Base-by-base conservation (phyloP, 2,113 vertebrate genomes). In the Rhegmatorhina hoffmannsi region DNA sequence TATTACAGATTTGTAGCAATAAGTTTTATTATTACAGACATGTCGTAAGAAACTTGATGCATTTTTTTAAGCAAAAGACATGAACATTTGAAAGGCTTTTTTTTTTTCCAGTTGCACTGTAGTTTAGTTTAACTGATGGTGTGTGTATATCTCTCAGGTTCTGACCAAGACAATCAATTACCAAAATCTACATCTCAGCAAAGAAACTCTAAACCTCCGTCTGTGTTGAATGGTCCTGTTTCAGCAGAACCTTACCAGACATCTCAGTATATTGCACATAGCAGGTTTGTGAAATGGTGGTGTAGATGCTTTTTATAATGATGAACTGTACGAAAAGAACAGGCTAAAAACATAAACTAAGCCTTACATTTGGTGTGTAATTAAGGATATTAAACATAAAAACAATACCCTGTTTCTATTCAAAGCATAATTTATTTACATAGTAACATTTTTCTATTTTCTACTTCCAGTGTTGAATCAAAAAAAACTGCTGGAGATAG, bases 211-310 rank as follows among this genome's bases (percentile, higher is more conserved):
- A 97, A 91, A 89, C n/a, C 44, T 85, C 92, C 46, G 5, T 43
- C 29, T 50, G 18, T 64, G 21, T 31, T 81, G 46, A 95, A 40
- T 15, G 55, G 74, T 87, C 98, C 98, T 89, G 95, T 97, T 58
- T 98, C 98, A 69, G 84, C 97, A 29, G 98, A 99, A 46, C 96
- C 98, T 44, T 98, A 98, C 95, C 98, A 97, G 78, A 97, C 97
- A 29, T 96, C 98, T 66, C 97, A 90, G 31, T 97, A 98, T 52
- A 77, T 97, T 33, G 96, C 98, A 67, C 95, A 94, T 38, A 96
- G 98, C 95, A 99, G 99, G 99, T 99, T 98, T 50, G 58, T 74
- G 40, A 80, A 83, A 70, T 31, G 2, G 5, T 58, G 8, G 19
- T 72, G 55, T 49, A 19, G 18, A 13, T 69, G 14, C 3, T 44